Percentiles rank a stretch among this genome's conserved stretches.
Evolutionary conservation across 1,140 invertebrate genomes (phyloP).

Genomic region (Plectus sambesii): DNA sequence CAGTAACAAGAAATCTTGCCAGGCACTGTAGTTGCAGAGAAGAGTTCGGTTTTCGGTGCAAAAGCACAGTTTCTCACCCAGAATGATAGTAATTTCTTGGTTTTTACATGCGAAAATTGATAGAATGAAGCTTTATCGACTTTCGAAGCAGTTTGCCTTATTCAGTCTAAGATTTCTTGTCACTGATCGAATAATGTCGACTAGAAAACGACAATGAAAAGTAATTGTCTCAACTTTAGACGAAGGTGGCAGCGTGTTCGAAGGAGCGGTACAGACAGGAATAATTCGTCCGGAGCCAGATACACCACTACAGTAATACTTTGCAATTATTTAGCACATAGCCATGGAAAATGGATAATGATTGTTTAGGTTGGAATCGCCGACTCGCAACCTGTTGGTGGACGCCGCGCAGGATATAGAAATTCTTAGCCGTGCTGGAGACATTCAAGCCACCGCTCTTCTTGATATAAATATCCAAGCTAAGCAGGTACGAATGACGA

Average conservation of each 20-base stretch:
- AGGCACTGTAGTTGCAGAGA: too few species aligned
- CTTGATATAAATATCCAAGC: conserved; percentile 68
- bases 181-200: not conserved
- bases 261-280: conserved; percentile 44
- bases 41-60: too few species aligned
- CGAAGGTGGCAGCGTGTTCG: conserved; percentile 43
- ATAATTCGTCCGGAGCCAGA: conserved; percentile 40
- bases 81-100: not conserved
- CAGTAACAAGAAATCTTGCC: not conserved
- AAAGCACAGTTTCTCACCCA: not conserved
- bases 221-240: conserved; percentile 31
- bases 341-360: conserved; percentile 1
- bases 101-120: conserved; percentile 5
- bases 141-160: not conserved
- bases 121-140: not conserved
- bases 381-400: conserved; percentile 65
- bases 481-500: conserved; percentile 62
- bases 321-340: conserved; percentile 8
- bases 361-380: conserved; percentile 66
- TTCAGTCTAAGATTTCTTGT: too few species aligned
- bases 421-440: conserved; percentile 70
- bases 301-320: conserved; percentile 29
- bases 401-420: conserved; percentile 66
- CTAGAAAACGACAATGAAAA: too few species aligned
- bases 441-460: conserved; percentile 64